phyloP scores from a whole-genome alignment of 2,888 invertebrate species.

The Tetranychus piercei region DNA sequence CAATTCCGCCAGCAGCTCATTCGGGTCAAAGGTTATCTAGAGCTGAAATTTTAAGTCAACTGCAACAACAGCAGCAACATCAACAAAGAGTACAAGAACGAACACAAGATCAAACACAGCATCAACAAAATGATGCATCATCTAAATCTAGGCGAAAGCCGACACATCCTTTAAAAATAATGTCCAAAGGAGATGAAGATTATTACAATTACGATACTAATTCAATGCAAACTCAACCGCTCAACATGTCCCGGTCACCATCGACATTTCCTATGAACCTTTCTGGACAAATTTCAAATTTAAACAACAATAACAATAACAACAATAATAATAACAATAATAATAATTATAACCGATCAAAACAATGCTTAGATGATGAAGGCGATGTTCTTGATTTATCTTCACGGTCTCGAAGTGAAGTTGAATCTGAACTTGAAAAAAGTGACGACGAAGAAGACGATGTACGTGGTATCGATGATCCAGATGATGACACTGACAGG shows the following conservation, averaged over 20 bases:
- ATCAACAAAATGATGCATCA: not conserved
- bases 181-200: slow-evolving; percentile 26
- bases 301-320: not conserved
- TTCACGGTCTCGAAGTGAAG: slow-evolving; percentile 25
- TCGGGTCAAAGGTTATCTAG: not conserved
- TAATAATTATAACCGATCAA: not conserved
- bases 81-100: not conserved
- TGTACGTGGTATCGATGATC: slow-evolving; percentile 12
- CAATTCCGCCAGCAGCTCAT: not conserved
- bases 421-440: slow-evolving; percentile 24
- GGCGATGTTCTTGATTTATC: slow-evolving; percentile 26
- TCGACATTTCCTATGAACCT: not conserved
- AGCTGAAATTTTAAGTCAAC: not conserved
- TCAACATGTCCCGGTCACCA: slow-evolving; percentile 25
- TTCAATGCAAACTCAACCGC: slow-evolving; percentile 27
- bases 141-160: slow-evolving; percentile 26
- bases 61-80: not conserved
- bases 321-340: slow-evolving; percentile 14
- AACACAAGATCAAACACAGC: not conserved
- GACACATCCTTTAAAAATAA: slow-evolving; percentile 26
- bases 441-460: slow-evolving; percentile 23
- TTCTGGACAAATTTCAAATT: not conserved
- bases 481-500: slow-evolving; percentile 12
- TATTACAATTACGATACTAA: slow-evolving; percentile 24
- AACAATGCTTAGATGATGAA: not conserved